These are phyloP conservation scores for Solenopsis invicta DNA, from an alignment of 1,140 invertebrate genomes.

Conservation along the genomic window DNA sequence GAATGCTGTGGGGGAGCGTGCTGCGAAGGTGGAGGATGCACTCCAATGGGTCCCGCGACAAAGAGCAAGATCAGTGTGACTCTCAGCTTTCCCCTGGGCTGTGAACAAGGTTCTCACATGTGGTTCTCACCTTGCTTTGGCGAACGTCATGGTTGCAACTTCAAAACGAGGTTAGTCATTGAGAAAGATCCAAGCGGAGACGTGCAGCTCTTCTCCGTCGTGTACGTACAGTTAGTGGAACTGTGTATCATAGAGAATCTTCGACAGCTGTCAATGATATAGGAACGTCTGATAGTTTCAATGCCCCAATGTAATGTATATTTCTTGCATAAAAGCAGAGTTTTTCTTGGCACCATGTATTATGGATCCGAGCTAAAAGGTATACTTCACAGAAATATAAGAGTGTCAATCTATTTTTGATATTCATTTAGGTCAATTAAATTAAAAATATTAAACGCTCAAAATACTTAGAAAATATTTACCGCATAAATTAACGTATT, in stretches of 20 bases:
- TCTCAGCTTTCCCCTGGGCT: constrained; percentile 79
- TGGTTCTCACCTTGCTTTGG: constrained; percentile 74
- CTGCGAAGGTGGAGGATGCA: constrained; percentile 76
- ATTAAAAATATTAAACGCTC: background rate
- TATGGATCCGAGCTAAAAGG: background rate
- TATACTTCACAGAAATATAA: background rate
- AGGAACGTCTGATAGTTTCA: constrained; percentile 2
- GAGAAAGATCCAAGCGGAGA: constrained; percentile 20
- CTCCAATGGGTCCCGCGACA: constrained; percentile 79
- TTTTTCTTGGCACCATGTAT: background rate
- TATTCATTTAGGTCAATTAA: background rate
- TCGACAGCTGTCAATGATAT: constrained; percentile 16
- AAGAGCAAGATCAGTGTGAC: constrained; percentile 84
- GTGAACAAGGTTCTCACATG: constrained; percentile 74
- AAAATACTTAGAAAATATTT: background rate
- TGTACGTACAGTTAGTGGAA: constrained; percentile 20
- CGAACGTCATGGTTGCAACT: constrained; percentile 65
- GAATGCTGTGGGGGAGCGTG: constrained; percentile 41
- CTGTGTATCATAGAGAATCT: constrained; percentile 10
- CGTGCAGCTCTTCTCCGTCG: background rate
- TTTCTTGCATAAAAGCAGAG: background rate
- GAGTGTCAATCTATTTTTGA: background rate
- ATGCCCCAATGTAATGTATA: background rate
- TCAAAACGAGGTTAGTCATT: constrained; percentile 65
- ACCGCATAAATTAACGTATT: background rate